phyloP scores from a whole-genome alignment of 2,113 vertebrate species.

The Choloepus hoffmanni region DNA sequence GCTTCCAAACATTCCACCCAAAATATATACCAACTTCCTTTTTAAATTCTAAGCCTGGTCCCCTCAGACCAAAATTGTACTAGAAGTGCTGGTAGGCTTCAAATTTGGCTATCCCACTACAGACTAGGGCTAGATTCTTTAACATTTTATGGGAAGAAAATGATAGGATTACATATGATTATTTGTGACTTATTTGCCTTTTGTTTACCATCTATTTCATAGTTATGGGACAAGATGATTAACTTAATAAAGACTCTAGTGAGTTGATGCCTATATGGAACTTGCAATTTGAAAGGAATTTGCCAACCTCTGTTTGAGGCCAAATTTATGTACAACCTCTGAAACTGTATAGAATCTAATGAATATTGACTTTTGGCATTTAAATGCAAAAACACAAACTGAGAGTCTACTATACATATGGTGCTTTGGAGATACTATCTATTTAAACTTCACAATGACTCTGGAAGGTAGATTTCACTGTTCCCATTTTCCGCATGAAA shows the following conservation, averaged over 20 bases:
- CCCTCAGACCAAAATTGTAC: background rate
- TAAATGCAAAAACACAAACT: background rate
- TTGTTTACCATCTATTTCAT: background rate
- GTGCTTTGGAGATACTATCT: background rate
- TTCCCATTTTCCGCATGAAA: conserved; percentile 8
- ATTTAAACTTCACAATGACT: background rate
- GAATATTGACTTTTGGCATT: background rate
- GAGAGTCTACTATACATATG: background rate
- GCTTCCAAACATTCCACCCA: background rate
- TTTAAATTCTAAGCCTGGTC: background rate
- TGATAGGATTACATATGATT: background rate
- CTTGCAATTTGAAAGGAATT: background rate
- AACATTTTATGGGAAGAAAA: conserved; percentile 42
- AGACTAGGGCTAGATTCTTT: background rate
- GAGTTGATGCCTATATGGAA: background rate
- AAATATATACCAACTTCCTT: background rate
- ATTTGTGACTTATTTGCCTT: conserved; percentile 15
- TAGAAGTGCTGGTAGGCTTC: background rate
- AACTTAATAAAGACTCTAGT: background rate
- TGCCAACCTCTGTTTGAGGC: background rate
- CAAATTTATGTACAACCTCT: background rate
- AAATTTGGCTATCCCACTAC: background rate
- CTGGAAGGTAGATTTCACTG: background rate
- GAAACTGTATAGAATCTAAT: background rate
- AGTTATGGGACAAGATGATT: background rate